Conservation (phyloP, 2,888 invertebrate species). For the Macrosiphum euphorbiae region DNA sequence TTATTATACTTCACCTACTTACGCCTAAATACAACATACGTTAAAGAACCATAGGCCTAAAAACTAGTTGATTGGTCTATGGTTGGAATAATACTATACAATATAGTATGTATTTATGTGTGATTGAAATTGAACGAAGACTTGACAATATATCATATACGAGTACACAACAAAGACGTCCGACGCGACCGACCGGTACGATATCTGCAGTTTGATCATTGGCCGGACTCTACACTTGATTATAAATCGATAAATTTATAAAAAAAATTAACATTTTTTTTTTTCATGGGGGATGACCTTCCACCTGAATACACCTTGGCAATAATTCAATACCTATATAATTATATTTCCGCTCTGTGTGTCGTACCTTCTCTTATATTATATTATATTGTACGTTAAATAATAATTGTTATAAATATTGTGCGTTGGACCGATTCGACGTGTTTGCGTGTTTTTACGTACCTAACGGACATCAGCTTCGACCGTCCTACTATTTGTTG, state of each 20-base stretch:
- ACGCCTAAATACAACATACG: background rate
- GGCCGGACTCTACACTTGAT: background rate
- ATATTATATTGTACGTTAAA: background rate
- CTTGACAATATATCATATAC: background rate
- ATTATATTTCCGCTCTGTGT: background rate
- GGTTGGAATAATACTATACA: background rate
- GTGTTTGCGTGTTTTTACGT: background rate
- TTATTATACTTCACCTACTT: background rate
- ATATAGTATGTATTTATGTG: background rate
- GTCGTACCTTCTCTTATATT: background rate
- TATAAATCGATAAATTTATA: background rate
- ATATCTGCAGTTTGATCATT: background rate
- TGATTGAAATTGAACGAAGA: background rate
- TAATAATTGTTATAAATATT: background rate
- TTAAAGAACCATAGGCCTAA: background rate
- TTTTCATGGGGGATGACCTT: background rate
- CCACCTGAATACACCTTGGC: background rate
- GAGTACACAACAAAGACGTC: background rate
- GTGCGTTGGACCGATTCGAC: background rate
- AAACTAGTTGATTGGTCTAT: background rate
- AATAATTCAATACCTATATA: background rate
- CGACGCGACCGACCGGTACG: background rate
- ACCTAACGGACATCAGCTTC: background rate
- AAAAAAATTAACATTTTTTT: background rate
- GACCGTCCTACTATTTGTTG: constrained; percentile 9